A percentile compares a stretch with the other conserved stretches of the same genome.
These are phyloP conservation scores for Halictus ligatus DNA, from an alignment of 2,888 invertebrate species.

Conservation along the genomic window DNA sequence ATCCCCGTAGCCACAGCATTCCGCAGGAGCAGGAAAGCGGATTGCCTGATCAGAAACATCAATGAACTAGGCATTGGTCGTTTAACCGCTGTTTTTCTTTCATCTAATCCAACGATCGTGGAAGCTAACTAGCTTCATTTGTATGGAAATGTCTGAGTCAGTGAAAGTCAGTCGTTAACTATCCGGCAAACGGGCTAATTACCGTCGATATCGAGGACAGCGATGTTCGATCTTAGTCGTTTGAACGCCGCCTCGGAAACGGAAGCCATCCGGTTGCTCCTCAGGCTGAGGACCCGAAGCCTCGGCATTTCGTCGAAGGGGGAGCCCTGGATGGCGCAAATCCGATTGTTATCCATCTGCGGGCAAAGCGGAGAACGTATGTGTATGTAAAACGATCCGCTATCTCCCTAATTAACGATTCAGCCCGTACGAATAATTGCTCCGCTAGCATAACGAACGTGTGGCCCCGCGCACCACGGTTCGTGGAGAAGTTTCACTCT, in stretches of 20 bases:
- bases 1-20: conserved; percentile 93
- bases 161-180: not conserved
- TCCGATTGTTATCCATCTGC: conserved; percentile 91
- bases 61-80: not conserved
- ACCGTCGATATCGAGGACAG: conserved; percentile 94
- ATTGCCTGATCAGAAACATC: conserved; percentile 88
- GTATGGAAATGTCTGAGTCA: not conserved
- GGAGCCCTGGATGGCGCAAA: conserved; percentile 92
- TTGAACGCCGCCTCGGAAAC: conserved; percentile 91
- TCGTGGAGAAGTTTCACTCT: conserved; percentile 79
- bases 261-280: conserved; percentile 90
- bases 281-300: conserved; percentile 91
- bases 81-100: not conserved
- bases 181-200: conserved; percentile 65
- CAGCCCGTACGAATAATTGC: conserved; percentile 73
- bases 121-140: not conserved
- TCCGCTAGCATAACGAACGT: conserved; percentile 70
- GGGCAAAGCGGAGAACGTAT: conserved; percentile 24
- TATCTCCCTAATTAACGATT: conserved; percentile 76
- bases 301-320: conserved; percentile 94
- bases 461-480: conserved; percentile 71
- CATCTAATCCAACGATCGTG: not conserved
- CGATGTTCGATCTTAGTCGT: conserved; percentile 92
- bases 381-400: conserved; percentile 54
- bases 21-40: conserved; percentile 93